Evolutionary conservation across 2,888 invertebrate genomes (phyloP).

Genomic region (Hipparchia semele): DNA sequence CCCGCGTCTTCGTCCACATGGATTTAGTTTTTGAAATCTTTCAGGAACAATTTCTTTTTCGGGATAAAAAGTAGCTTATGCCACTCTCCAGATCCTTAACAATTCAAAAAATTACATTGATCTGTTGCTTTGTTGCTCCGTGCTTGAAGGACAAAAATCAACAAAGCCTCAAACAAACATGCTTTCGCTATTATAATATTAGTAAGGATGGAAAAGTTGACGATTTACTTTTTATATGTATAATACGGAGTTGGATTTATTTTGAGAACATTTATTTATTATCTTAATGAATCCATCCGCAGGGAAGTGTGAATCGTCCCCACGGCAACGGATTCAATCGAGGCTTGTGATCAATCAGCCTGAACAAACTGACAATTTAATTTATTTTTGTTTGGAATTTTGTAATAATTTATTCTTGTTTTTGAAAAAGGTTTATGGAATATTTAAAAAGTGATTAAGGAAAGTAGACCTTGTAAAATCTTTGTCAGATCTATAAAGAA

Average conservation of each 20-base stretch:
- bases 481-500: background rate
- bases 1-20: too few species aligned
- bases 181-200: too few species aligned
- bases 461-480: background rate
- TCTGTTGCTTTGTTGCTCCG: too few species aligned
- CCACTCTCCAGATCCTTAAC: too few species aligned
- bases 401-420: slow-evolving; percentile 26
- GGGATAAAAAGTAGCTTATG: too few species aligned
- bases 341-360: slow-evolving; percentile 50
- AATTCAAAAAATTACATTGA: too few species aligned
- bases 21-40: too few species aligned
- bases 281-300: slow-evolving; percentile 1
- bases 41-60: too few species aligned
- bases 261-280: background rate
- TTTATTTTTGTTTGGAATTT: slow-evolving; percentile 39
- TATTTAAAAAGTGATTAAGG: slow-evolving; percentile 6
- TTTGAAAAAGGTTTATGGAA: slow-evolving; percentile 4
- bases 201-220: too few species aligned
- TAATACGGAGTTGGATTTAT: background rate
- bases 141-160: too few species aligned
- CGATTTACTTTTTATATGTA: background rate
- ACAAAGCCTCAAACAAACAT: too few species aligned
- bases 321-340: slow-evolving; percentile 34
- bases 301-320: slow-evolving; percentile 14
- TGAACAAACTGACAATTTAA: slow-evolving; percentile 46